Base-by-base conservation (phyloP, 2,888 invertebrate genomes). In the Aproaerema taeniolella region DNA sequence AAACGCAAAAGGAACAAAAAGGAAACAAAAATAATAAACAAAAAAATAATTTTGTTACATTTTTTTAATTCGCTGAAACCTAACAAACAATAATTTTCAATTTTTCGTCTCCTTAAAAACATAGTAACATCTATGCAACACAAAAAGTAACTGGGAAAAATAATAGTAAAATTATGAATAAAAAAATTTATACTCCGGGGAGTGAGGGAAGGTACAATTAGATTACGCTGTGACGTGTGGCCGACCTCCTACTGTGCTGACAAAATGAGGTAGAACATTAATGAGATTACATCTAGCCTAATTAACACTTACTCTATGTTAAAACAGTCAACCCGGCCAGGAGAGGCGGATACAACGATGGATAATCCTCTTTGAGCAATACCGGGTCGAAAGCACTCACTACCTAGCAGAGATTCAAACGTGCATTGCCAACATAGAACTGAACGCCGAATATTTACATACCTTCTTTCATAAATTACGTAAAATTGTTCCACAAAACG, bases 71-170 rank as follows among this genome's bases (percentile, higher is more conserved):
- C 73, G 83, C 83, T 79, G 86, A 87, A 86, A 87, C 79, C 86
- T 87, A 87, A 87, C 87, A 87, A 87, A 87, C 86, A 87, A 87
- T 87, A 83, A 67, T 83, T 85, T 79, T 75, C 72, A 74, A 58
- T 70, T 70, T 70, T 74, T 81, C 67, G 75, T 77, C 73, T 75
- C 65, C 85, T 82, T 85, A 87, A 83, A 43, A 87, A 87, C 87
- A 86, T 87, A 87, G 86, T 87, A 87, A 87, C 87, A 87, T 87
- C 83, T 87, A 87, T 83, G 86, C 81, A 87, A 87, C 85, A 87
- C 86, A 87, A 87, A 86, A 79, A 78, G 66, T 81, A 85, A 83
- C 82, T 77, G 78, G 80, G 77, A 79, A 73, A 66, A 67, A 72
- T 67, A 79, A 67, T 67, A 79, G 81, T 75, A 78, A 62, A 77